These are phyloP conservation scores for Labia minor DNA, from an alignment of 2,888 invertebrate species.

Conservation along the genomic window DNA sequence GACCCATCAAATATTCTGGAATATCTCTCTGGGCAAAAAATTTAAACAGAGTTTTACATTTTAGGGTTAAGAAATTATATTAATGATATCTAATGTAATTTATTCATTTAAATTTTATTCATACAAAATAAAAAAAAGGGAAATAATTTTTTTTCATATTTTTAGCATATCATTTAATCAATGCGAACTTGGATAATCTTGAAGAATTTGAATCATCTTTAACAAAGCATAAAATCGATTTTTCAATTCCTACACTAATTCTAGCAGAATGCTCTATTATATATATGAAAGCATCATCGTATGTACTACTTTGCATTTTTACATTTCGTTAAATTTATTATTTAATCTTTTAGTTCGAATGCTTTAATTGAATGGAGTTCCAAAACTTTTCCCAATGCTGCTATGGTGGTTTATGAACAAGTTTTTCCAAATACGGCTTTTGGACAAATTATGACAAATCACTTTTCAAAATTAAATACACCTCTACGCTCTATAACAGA, in stretches of 20 bases:
- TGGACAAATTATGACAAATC: background rate
- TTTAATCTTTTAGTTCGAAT: background rate
- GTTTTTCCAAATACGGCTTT: background rate
- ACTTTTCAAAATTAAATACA: background rate
- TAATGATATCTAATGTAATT: no score
- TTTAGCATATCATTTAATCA: background rate
- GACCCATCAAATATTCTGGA: no score
- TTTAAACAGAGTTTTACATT: no score
- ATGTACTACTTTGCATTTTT: no score
- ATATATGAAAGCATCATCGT: background rate
- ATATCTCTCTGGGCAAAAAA: no score
- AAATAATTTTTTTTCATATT: no score
- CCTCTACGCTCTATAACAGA: background rate
- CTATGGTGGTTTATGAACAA: background rate
- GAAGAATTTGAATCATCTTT: background rate
- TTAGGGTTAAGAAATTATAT: no score
- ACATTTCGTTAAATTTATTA: no score
- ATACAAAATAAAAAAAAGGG: no score
- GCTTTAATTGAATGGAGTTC: slow-evolving; percentile 4
- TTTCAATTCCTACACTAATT: background rate
- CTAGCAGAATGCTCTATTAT: background rate
- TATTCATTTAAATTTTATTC: no score
- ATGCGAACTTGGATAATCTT: background rate
- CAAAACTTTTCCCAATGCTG: background rate
- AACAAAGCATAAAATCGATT: background rate